Conservation (phyloP, 2,888 invertebrate species). For the Tuta absoluta region DNA sequence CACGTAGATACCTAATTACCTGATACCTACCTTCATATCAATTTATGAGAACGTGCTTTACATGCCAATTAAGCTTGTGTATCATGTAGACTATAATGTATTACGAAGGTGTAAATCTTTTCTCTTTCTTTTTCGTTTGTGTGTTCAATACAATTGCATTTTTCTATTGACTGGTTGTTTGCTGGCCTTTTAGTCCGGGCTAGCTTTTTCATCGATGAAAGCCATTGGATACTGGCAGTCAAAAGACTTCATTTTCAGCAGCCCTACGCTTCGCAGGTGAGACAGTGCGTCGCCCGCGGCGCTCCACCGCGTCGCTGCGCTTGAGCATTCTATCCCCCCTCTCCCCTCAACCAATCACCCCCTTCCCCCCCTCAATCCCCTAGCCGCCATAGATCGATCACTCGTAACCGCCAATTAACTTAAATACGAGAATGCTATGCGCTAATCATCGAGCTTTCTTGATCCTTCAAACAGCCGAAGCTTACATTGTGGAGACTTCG, state of each 20-base stretch:
- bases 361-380: conserved; percentile 29
- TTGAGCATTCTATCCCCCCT: conserved; percentile 43
- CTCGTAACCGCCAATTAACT: conserved; percentile 70
- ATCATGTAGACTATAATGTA: no score
- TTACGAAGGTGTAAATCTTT: no score
- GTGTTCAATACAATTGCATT: no score
- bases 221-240: neutral
- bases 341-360: conserved; percentile 31
- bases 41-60: no score
- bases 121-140: no score
- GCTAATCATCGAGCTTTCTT: conserved; percentile 50
- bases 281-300: conserved; percentile 74
- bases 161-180: no score
- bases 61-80: no score
- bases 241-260: conserved; percentile 38
- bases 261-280: conserved; percentile 66
- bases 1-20: no score
- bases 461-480: neutral
- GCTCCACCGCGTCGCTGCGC: conserved; percentile 59
- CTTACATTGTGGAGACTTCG: conserved; percentile 38
- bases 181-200: neutral
- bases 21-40: no score
- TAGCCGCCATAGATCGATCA: conserved; percentile 61
- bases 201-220: neutral
- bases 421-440: conserved; percentile 57